A percentile compares a stretch with the other conserved stretches of the same genome.
Evolutionary conservation across 1,140 invertebrate genomes (phyloP).

Genomic region (Phocides pigmalion): DNA sequence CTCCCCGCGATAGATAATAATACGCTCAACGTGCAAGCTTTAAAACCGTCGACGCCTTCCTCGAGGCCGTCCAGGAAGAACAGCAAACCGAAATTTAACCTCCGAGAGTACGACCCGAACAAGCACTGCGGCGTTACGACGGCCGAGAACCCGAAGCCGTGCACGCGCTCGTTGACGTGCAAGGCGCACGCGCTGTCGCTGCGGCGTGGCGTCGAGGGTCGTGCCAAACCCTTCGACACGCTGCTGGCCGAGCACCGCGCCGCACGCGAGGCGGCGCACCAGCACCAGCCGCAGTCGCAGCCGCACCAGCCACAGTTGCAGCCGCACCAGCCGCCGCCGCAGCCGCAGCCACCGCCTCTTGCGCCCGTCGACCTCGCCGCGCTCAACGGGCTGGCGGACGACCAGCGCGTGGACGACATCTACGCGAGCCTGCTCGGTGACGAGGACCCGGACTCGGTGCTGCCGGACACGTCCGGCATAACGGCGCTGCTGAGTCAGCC

Average conservation of each 20-base stretch:
- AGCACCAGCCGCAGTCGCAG: slow-evolving; percentile 23
- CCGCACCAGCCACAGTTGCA: slow-evolving; percentile 33
- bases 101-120: slow-evolving; percentile 91
- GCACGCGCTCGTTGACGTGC: slow-evolving; percentile 92
- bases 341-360: slow-evolving; percentile 38
- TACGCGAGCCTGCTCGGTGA: slow-evolving; percentile 66
- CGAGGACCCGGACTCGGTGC: slow-evolving; percentile 57
- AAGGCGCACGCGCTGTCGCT: slow-evolving; percentile 92
- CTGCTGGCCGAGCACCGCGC: slow-evolving; percentile 91
- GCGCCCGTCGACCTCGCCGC: slow-evolving; percentile 53
- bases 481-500: slow-evolving; percentile 64
- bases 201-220: slow-evolving; percentile 88
- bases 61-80: slow-evolving; percentile 80
- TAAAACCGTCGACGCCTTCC: slow-evolving; percentile 60
- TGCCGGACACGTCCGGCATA: slow-evolving; percentile 64
- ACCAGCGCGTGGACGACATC: slow-evolving; percentile 74
- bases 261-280: slow-evolving; percentile 64
- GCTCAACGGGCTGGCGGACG: slow-evolving; percentile 66
- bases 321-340: slow-evolving; percentile 27
- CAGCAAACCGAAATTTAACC: slow-evolving; percentile 85
- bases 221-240: slow-evolving; percentile 91
- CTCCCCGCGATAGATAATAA: slow-evolving; percentile 59
- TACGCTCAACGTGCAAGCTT: slow-evolving; percentile 58
- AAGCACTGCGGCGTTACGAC: slow-evolving; percentile 92
- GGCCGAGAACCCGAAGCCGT: slow-evolving; percentile 88